These are phyloP conservation scores for Lanius ludovicianus DNA, from an alignment of 2,113 vertebrate genomes.

Conservation along the genomic window DNA sequence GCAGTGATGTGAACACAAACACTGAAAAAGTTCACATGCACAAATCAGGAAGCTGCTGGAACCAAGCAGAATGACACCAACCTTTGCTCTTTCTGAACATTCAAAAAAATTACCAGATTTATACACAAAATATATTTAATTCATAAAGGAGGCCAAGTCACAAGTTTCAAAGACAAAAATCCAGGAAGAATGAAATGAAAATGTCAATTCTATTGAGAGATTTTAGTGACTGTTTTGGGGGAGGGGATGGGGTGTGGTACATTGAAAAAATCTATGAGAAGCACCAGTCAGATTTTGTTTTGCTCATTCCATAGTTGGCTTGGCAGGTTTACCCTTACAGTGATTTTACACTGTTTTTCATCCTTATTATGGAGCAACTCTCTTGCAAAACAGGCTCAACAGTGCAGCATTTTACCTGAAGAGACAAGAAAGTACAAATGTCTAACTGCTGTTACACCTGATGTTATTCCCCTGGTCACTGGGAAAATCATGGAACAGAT, in stretches of 20 bases:
- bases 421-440: background rate
- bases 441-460: background rate
- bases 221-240: background rate
- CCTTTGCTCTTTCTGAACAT: background rate
- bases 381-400: background rate
- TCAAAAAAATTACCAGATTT: background rate
- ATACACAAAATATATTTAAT: background rate
- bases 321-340: background rate
- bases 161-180: background rate
- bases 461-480: background rate
- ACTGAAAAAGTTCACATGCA: rapidly evolving
- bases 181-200: background rate
- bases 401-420: background rate
- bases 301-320: background rate
- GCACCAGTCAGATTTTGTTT: background rate
- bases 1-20: background rate
- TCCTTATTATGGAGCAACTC: background rate
- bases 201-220: background rate
- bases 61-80: background rate
- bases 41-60: background rate
- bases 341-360: background rate
- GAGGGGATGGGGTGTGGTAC: rapidly evolving
- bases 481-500: background rate
- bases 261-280: background rate
- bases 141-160: background rate